phyloP scores from a whole-genome alignment of 2,888 invertebrate genomes.

The Caenorhabditis sp. region DNA sequence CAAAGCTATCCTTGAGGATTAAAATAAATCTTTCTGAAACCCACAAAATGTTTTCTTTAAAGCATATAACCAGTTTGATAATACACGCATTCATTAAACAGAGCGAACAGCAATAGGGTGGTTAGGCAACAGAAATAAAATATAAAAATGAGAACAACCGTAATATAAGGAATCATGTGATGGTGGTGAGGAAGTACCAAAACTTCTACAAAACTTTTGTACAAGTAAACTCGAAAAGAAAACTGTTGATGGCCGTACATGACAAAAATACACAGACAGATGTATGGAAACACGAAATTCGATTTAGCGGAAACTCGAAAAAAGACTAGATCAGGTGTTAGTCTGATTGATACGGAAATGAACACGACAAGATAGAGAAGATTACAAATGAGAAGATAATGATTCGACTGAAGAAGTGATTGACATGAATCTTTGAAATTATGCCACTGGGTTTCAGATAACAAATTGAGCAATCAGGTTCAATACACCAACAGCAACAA shows the following conservation, averaged over 20 bases:
- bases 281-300: constrained; percentile 29
- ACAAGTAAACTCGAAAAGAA: constrained; percentile 30
- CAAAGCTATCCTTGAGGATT: neutral
- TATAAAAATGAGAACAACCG: constrained; percentile 19
- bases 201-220: constrained; percentile 21
- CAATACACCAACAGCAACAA: constrained; percentile 88
- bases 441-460: constrained; percentile 63
- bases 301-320: constrained; percentile 39
- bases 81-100: constrained; percentile 15
- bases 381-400: constrained; percentile 31
- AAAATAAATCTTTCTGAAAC: constrained; percentile 3
- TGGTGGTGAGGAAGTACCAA: neutral
- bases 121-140: constrained; percentile 12
- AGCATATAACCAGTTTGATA: neutral
- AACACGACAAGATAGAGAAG: constrained; percentile 28
- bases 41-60: neutral
- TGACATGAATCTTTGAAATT: constrained; percentile 19
- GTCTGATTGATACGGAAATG: constrained; percentile 24
- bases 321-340: constrained; percentile 44
- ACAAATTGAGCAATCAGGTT: constrained; percentile 91
- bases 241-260: constrained; percentile 23
- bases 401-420: constrained; percentile 4
- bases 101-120: neutral
- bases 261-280: constrained; percentile 45
- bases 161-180: constrained; percentile 31